These are phyloP conservation scores for Polydesmus complanatus DNA, from an alignment of 2,888 invertebrate genomes.

Conservation along the genomic window DNA sequence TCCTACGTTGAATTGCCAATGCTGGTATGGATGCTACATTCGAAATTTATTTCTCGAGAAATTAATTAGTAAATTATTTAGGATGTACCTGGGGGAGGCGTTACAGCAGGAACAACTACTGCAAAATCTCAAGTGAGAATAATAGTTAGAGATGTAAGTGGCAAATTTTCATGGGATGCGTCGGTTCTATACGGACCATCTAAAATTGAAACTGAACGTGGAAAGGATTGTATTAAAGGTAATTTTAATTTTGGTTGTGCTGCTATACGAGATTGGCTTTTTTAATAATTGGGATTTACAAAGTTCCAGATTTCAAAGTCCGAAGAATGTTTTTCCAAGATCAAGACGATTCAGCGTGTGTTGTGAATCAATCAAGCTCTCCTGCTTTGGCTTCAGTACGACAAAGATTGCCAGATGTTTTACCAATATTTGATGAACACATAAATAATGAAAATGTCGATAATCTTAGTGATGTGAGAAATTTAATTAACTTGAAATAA, in stretches of 20 bases:
- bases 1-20: slow-evolving; percentile 82
- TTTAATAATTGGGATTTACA: neutral
- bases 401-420: slow-evolving; percentile 49
- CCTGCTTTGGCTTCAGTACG: slow-evolving; percentile 4
- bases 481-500: neutral
- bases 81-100: slow-evolving; percentile 62
- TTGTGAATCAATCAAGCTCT: neutral
- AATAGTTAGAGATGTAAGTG: slow-evolving; percentile 73
- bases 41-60: too few relatives aligned
- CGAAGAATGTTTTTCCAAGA: neutral
- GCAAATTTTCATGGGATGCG: slow-evolving; percentile 93
- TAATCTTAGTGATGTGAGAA: slow-evolving; percentile 75
- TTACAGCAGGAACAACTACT: slow-evolving; percentile 59
- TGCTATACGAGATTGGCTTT: too few relatives aligned
- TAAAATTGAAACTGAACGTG: neutral
- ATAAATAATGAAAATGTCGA: slow-evolving; percentile 61
- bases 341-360: neutral
- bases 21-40: slow-evolving; percentile 32
- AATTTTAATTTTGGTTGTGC: neutral
- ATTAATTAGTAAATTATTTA: slow-evolving; percentile 13
- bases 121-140: slow-evolving; percentile 72
- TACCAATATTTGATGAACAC: slow-evolving; percentile 66
- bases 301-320: neutral
- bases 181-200: slow-evolving; percentile 57
- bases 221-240: neutral